Conservation (phyloP, 2,888 invertebrate species). For the Dicycla oo region DNA sequence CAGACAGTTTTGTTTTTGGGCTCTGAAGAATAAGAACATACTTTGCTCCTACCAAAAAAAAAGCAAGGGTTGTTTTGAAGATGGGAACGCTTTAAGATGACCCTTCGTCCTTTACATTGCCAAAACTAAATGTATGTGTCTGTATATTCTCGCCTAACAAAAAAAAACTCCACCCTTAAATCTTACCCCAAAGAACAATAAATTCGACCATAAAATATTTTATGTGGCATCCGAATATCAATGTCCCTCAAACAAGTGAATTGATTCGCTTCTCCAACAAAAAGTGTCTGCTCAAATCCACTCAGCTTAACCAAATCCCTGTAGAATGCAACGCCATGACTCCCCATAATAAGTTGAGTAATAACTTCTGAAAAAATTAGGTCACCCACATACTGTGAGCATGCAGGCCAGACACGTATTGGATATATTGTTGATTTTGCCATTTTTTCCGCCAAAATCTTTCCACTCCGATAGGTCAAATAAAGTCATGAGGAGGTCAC, state of each 20-base stretch:
- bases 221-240: constrained; percentile 38
- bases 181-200: constrained; percentile 18
- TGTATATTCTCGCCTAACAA: constrained; percentile 1
- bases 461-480: constrained; percentile 36
- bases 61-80: too few relatives aligned
- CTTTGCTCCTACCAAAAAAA: neutral
- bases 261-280: constrained; percentile 62
- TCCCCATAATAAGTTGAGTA: constrained; percentile 74
- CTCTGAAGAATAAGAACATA: neutral
- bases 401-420: constrained; percentile 64
- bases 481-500: constrained; percentile 46
- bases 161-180: constrained; percentile 9
- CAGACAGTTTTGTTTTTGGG: neutral
- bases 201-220: constrained; percentile 43
- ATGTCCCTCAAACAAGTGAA: constrained; percentile 47
- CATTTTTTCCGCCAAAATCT: constrained; percentile 58
- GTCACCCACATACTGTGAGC: constrained; percentile 74
- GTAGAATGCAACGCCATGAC: constrained; percentile 72
- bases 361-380: constrained; percentile 78
- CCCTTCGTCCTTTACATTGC: neutral
- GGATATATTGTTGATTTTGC: constrained; percentile 63
- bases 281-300: constrained; percentile 56
- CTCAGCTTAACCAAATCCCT: constrained; percentile 71
- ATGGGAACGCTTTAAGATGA: neutral
- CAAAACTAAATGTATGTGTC: neutral